A percentile compares a stretch with the other conserved stretches of the same genome.
Evolutionary conservation across 2,888 invertebrate genomes (phyloP).

Genomic region (Diachrysia chrysitis): DNA sequence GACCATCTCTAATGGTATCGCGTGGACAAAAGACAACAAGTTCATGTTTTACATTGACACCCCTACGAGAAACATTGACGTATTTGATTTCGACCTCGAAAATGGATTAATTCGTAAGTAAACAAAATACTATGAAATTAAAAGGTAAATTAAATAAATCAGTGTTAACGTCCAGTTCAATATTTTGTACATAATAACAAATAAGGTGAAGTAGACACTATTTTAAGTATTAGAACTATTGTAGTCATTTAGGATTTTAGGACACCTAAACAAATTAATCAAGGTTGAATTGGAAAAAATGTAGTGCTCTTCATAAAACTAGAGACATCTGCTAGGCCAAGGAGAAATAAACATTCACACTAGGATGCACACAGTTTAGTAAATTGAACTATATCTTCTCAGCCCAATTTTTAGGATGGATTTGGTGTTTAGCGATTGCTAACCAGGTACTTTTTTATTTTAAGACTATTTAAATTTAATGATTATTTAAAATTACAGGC

Average conservation of each 20-base stretch:
- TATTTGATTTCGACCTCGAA: slow-evolving; percentile 91
- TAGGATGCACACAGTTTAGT: neutral
- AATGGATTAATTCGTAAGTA: slow-evolving; percentile 90
- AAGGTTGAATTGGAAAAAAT: neutral
- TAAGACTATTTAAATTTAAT: too few species aligned
- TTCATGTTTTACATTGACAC: slow-evolving; percentile 95
- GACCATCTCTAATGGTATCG: slow-evolving; percentile 93
- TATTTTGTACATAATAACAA: neutral
- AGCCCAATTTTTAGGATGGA: too few species aligned
- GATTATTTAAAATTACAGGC: slow-evolving; percentile 75
- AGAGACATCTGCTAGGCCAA: neutral
- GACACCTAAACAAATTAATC: neutral
- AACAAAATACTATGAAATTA: too few species aligned
- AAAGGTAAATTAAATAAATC: neutral
- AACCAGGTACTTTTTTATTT: too few species aligned
- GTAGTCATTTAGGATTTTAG: neutral
- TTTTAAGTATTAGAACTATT: neutral
- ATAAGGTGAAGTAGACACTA: neutral
- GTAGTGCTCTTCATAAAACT: neutral
- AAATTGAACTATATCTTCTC: neutral
- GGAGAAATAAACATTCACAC: neutral
- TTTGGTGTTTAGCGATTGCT: too few species aligned
- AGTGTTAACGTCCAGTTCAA: neutral
- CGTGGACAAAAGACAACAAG: slow-evolving; percentile 92
- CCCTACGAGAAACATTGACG: slow-evolving; percentile 90